phyloP scores from a whole-genome alignment of 2,888 invertebrate genomes.

The Trachelus troglodyta region DNA sequence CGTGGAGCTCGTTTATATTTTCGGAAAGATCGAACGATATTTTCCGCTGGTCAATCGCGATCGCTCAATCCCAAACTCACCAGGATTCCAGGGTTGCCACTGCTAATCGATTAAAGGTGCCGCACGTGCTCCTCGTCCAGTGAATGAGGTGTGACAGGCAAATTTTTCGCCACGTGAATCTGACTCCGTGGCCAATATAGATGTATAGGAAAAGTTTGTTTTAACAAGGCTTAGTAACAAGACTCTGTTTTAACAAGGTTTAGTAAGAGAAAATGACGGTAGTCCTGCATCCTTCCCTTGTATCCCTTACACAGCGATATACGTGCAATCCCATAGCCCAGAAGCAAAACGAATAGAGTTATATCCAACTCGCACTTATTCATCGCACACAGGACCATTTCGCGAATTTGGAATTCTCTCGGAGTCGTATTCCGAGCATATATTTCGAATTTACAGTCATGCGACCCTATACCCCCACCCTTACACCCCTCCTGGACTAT shows the following conservation, averaged over 20 bases:
- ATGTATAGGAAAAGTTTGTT: background rate
- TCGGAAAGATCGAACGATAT: background rate
- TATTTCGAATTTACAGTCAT: slow-evolving; percentile 4
- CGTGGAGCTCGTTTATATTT: background rate
- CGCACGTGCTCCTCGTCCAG: background rate
- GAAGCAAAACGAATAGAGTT: background rate
- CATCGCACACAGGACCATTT: background rate
- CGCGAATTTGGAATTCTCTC: background rate
- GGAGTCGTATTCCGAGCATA: slow-evolving; percentile 1
- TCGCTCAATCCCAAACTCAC: background rate
- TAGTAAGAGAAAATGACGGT: background rate
- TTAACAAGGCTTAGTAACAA: background rate
- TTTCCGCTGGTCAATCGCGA: background rate
- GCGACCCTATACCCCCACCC: background rate
- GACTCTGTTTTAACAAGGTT: background rate
- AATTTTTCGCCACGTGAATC: background rate
- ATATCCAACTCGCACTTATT: background rate
- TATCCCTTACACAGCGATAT: background rate
- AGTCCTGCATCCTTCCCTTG: background rate
- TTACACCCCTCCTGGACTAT: background rate
- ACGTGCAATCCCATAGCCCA: background rate
- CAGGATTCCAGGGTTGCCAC: background rate
- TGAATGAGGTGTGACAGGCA: background rate
- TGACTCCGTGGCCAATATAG: background rate
- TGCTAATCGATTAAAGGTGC: background rate